Evolutionary conservation across 1,140 invertebrate species (phyloP), one percentile per base, ranked within the genome.

Genomic region (Musca vetustissima): DNA sequence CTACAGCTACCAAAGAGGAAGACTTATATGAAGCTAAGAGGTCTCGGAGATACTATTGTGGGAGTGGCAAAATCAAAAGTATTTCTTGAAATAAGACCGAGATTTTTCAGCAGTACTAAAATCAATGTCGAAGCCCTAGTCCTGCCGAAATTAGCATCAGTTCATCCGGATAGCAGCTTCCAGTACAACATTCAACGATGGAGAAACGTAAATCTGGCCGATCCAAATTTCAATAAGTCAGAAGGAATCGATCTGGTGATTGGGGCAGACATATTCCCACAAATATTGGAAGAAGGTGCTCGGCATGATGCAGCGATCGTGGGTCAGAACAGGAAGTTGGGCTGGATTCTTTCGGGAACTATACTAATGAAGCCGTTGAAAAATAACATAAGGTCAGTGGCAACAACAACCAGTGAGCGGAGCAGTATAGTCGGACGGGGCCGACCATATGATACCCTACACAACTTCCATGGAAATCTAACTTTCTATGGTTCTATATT

Each of bases 151-250:
- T 43, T 68, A 24, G 13, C 66, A 8, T 22, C 4, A 43, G 36
- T 22, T 8, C 52, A 49, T 36, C 50, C 66, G 8, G 28, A 67
- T 55, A 53, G 55, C 15, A 52, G 17, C 4, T 67, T 67, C 24
- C 21, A 67, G 43, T 67, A 21, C 24, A 21, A 55, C 43, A 43
- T 59, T 57, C 43, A 59, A 47, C 15, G 59, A 49, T 68, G 53
- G 36, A 43, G 11, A 25, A 68, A 59, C 3, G 47, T 36, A 17
- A 48, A 22, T 8, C 47, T 68, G 19, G 53, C 36, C 4, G 36
- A 68, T 68, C 66, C 52, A 28, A 57, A 55, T 17, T 57, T 67
- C n/a, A 57, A 67, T 67, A 67, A 52, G 21, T 57, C 52, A 2
- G 66, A 57, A 15, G 17, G 53, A 36, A 57, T 67, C 21, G 66